Base-by-base conservation (phyloP, 2,113 vertebrate genomes). In the Marmota monax region DNA sequence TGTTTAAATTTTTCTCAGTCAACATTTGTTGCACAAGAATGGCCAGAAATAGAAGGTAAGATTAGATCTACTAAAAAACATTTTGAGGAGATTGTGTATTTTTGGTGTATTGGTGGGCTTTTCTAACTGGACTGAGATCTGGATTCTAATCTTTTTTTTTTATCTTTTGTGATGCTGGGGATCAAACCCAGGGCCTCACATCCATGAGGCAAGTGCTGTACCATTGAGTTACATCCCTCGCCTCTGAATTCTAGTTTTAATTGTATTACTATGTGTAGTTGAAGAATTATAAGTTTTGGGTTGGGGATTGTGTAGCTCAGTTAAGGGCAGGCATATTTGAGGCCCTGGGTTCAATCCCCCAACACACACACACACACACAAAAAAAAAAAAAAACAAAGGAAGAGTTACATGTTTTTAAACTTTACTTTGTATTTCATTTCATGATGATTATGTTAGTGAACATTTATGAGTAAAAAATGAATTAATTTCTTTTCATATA, bases 71-170 rank as follows among this genome's bases (percentile, higher is more conserved):
- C 63, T 86, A n/a, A 84, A 94, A 93, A 37, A 39, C 14, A 29
- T 45, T 95, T 96, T 77, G 58, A 93, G 67, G 85, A 95, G 89
- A 89, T 72, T 78, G 18, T 42, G 9, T 78, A 9, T 91, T 82
- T 95, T 77, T 87, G n/a, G 37, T 88, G 5, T 80, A 51, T 85
- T 72, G n/a, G 29, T 32, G 45, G 56, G n/a, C 56, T 58, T 6
- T 22, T 58, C 20, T 58, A 95, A 29, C 34, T 70, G n/a, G 17
- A 72, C 27, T 77, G 42, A 77, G 42, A 16, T 88, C 48, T 69
- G 73, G 67, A 86, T 61, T 74, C 6, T 78, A 58, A 16, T 69
- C 32, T 69, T 69, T 67, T 39, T 39, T 37, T 67, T 67, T 12
- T 5, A 51, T 51, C 22, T 65, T 65, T 27, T 29, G 48, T 51